These are phyloP conservation scores for Orthonevra nobilis DNA, from an alignment of 2,888 invertebrate species.

Conservation along the genomic window DNA sequence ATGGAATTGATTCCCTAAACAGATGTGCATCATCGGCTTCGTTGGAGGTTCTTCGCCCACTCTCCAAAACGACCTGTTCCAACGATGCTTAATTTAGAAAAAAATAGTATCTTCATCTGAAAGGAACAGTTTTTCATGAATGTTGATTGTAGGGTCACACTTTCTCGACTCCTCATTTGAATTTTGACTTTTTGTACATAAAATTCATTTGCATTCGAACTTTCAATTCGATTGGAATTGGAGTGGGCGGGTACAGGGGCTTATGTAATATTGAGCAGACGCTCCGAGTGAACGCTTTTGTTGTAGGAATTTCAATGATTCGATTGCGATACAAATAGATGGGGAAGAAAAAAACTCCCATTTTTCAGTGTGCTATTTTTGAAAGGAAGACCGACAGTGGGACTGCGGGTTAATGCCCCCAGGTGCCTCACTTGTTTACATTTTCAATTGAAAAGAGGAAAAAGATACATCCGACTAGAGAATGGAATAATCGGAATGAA, in stretches of 20 bases:
- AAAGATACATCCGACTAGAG: constrained; percentile 6
- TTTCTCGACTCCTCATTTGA: too few relatives aligned
- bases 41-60: constrained; percentile 2
- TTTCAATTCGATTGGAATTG: too few relatives aligned
- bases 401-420: constrained; percentile 18
- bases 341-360: neutral
- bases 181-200: too few relatives aligned
- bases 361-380: constrained; percentile 1
- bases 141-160: constrained; percentile 43
- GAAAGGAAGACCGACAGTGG: neutral
- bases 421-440: constrained; percentile 16
- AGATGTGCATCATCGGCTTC: constrained; percentile 7
- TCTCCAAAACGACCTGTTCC: neutral
- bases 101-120: too few relatives aligned
- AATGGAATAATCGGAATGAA: too few relatives aligned
- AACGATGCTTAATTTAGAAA: too few relatives aligned
- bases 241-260: too few relatives aligned
- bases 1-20: constrained; percentile 10
- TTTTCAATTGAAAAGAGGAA: neutral
- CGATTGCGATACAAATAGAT: too few relatives aligned
- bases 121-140: constrained; percentile 28
- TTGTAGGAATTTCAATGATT: constrained; percentile 15
- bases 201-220: too few relatives aligned
- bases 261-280: constrained; percentile 21
- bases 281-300: constrained; percentile 4